A percentile compares a stretch with the other conserved stretches of the same genome.
Conservation (phyloP, 1,140 invertebrate genomes). For the Nilaparvata lugens region DNA sequence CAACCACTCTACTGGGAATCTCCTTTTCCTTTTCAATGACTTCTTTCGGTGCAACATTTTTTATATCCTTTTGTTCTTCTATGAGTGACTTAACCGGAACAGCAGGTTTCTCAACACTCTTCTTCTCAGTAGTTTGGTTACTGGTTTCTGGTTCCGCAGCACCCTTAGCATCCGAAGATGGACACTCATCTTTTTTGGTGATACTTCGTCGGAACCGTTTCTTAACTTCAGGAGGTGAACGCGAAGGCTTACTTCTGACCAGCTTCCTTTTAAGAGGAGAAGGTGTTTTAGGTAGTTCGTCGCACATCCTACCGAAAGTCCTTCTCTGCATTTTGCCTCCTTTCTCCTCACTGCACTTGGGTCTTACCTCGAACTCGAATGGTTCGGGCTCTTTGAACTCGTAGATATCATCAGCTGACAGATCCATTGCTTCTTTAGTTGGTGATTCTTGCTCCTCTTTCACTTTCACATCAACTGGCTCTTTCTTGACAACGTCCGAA, state of each 20-base stretch:
- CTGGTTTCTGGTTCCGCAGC: too few species aligned
- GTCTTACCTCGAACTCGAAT: slow-evolving; percentile 66
- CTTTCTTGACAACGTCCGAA: slow-evolving; percentile 9
- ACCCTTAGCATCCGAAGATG: background rate
- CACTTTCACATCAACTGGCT: slow-evolving; percentile 7
- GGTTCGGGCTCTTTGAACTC: slow-evolving; percentile 84
- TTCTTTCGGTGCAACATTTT: too few species aligned
- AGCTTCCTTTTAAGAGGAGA: slow-evolving; percentile 25
- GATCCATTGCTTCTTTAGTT: slow-evolving; percentile 27
- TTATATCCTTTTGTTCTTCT: too few species aligned
- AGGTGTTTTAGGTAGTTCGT: slow-evolving; percentile 19
- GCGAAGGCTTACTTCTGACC: slow-evolving; percentile 18
- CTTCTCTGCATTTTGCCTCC: slow-evolving; percentile 15
- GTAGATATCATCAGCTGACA: slow-evolving; percentile 57
- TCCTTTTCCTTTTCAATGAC: too few species aligned
- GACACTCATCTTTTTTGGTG: slow-evolving; percentile 27
- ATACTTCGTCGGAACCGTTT: slow-evolving; percentile 21
- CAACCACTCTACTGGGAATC: too few species aligned
- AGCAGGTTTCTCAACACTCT: too few species aligned
- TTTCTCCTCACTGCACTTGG: slow-evolving; percentile 33
- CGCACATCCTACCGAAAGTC: slow-evolving; percentile 9
- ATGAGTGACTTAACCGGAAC: too few species aligned
- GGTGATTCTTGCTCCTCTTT: slow-evolving; percentile 13
- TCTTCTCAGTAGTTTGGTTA: too few species aligned
- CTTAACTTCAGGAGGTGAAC: slow-evolving; percentile 25